Evolutionary conservation across 2,113 vertebrate genomes (phyloP), one percentile per base, ranked within the genome.

Genomic region (Crotalus helleri): DNA sequence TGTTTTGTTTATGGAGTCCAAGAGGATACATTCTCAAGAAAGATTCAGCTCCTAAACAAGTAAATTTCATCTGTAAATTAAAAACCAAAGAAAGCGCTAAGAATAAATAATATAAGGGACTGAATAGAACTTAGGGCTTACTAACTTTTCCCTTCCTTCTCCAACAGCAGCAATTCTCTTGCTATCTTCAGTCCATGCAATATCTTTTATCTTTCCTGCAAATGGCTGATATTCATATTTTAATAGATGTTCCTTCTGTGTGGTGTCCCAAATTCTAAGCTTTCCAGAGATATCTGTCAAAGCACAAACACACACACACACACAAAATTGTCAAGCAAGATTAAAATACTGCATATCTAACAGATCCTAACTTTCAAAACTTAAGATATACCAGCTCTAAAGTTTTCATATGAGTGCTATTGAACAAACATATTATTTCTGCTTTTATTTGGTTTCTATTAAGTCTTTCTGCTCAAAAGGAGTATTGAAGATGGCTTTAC

Each of bases 251-350:
- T 99, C 99, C 95, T 98, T 99, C 97, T 99, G 99, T 2, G 99
- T 99, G 24, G 99, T 99, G 97, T 99, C 99, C 99, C 99, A 99
- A 97, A 99, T 99, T 89, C 99, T 97, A 87, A 99, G 96, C 96
- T 99, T 99, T 94, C 99, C 99, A 1, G 99, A 98, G 85, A 97
- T 93, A 97, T 99, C 99, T 99, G 95, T 1, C 59, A 94, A 86
- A 96, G 95, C 64, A 96, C 93, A 97, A 88, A 0, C 96, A 86
- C 87, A 94, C 33, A 89, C 33, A 89, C 69, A 95, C 94, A 46
- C 46, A 54, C 92, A 91, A 91, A 91, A 87, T 61, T 94, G 33
- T 96, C 89, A 93, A 96, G 74, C 15, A 93, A 85, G 92, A 92
- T 93, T 0, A 1, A 3, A 1, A 23, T n/a, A 91, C 90, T 94